Base-by-base conservation (phyloP, 2,113 vertebrate genomes). In the Campylomormyrus tamandua region DNA sequence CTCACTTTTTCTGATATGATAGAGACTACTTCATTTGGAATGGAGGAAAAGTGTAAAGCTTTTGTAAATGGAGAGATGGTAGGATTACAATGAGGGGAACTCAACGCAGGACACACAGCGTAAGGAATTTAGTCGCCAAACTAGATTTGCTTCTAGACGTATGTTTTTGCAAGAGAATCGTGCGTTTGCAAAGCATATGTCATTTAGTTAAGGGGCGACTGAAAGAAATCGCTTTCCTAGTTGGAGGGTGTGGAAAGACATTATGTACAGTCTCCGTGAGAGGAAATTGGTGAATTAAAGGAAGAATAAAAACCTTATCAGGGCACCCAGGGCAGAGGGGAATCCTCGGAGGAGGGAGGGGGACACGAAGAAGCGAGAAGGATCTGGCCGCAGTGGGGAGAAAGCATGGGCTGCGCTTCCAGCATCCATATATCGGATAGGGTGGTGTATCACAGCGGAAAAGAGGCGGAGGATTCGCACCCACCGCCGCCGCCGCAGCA, bases 321-420 rank as follows among this genome's bases (percentile, higher is more conserved):
- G 52, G 50, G 27, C 27, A 53, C 50, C 52, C 27, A 8, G 19
- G 56, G 91, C 90, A 53, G 91, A 91, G 15, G 91, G 91, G 91
- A 89, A 91, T 93, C 53, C 90, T 90, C 2, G 35, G 80, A 92
- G 88, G 91, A 90, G 93, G 91, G 66, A 90, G 92, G 94, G 62
- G 83, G 92, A 31, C 8, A 45, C 35, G 95, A 92, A 93, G 89
- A 93, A 89, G 95, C 92, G 93, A 95, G 50, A 70, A 90, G 48
- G 48, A 91, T 90, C 91, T 91, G 93, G 92, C 93, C 92, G 92
- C 93, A 95, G 95, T 95, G 94, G 93, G 90, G 93, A 89, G 94
- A 95, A 95, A 96, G 96, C 96, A 99, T 99, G 98, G 98, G 98
- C 97, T 99, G 98, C 96, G 97, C 98, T 95, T 98, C 98, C 94